Base-by-base conservation (phyloP, 2,113 vertebrate species). In the Maccullochella peelii region DNA sequence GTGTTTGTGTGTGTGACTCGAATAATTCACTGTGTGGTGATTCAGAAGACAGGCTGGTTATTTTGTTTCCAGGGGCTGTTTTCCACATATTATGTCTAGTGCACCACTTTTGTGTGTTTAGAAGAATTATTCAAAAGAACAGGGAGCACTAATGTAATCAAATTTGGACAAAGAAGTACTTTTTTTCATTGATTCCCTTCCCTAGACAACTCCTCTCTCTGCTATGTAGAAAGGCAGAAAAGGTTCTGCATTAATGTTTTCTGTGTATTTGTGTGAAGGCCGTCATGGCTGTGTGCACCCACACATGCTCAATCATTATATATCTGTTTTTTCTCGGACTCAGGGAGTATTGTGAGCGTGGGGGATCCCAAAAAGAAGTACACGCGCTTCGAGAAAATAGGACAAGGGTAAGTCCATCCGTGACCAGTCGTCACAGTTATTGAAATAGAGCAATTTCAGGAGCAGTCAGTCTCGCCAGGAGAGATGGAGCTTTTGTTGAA, bases 311-410 rank as follows among this genome's bases (percentile, higher is more conserved):
- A 70, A 42, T 75, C 66, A 42, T 84, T 75, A 73, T 49, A 44
- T 71, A 12, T 90, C 61, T 88, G 74, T 67, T 86, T 73, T 88
- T 77, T 88, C 72, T 89, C 83, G 79, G 42, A 89, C 73, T 89
- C 89, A 99, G 98, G 98, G 95, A 99, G 97, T 93, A 99, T 99
- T 83, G 98, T 99, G 79, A 99, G 98, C 0, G 98, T 99, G 88
- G 98, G 98, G 58, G 98, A 99, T 92, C 98, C 98, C 57, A 99
- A 99, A 94, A 99, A 99, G 96, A 99, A 99, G 91, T 99, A 99
- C 70, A 99, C 98, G 27, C 96, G 98, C 77, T 99, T 99, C 88
- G 98, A 99, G 95, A 99, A 99, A 95, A 99, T 99, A 88, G 98
- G 98, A 87, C 98, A 99, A 95, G 98, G 98, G 98, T 99, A 93